Conservation (phyloP, 2,888 invertebrate genomes). For the Ichneumon xanthorius region DNA sequence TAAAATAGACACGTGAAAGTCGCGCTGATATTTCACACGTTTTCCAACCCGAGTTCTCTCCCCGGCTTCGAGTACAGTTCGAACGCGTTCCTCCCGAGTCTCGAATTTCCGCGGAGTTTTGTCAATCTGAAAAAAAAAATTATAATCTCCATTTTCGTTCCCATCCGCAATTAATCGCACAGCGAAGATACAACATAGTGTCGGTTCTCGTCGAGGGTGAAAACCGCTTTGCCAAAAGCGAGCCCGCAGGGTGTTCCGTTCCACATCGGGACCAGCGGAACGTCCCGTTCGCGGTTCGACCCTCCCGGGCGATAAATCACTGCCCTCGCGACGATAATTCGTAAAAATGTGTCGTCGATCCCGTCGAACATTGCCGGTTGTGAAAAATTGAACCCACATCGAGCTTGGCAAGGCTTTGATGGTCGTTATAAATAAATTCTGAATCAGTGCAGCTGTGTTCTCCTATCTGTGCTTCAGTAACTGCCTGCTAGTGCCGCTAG, state of each 20-base stretch:
- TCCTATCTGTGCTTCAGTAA: slow-evolving; percentile 55
- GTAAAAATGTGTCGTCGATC: slow-evolving; percentile 28
- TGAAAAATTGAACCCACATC: slow-evolving; percentile 67
- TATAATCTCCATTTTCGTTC: not conserved
- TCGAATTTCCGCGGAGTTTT: slow-evolving; percentile 41
- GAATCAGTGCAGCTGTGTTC: slow-evolving; percentile 79
- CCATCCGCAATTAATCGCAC: not conserved
- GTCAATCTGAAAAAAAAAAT: not conserved
- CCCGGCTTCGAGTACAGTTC: slow-evolving; percentile 39
- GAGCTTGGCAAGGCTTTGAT: slow-evolving; percentile 79
- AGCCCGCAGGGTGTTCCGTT: too few relatives aligned
- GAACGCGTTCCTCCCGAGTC: slow-evolving; percentile 41
- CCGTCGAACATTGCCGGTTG: slow-evolving; percentile 34
- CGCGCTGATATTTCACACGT: slow-evolving; percentile 72
- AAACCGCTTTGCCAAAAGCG: too few relatives aligned
- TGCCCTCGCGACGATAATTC: not conserved
- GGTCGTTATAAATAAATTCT: slow-evolving; percentile 82
- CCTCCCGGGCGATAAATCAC: not conserved
- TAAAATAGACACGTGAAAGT: slow-evolving; percentile 84
- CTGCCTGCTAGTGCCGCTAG: slow-evolving; percentile 35
- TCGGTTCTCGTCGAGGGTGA: too few relatives aligned
- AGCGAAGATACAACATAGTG: not conserved
- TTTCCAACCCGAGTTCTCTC: slow-evolving; percentile 56
- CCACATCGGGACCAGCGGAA: not conserved
- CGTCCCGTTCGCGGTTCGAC: slow-evolving; percentile 9